phyloP scores from a whole-genome alignment of 2,113 vertebrate species.

The Myiopsitta monachus region DNA sequence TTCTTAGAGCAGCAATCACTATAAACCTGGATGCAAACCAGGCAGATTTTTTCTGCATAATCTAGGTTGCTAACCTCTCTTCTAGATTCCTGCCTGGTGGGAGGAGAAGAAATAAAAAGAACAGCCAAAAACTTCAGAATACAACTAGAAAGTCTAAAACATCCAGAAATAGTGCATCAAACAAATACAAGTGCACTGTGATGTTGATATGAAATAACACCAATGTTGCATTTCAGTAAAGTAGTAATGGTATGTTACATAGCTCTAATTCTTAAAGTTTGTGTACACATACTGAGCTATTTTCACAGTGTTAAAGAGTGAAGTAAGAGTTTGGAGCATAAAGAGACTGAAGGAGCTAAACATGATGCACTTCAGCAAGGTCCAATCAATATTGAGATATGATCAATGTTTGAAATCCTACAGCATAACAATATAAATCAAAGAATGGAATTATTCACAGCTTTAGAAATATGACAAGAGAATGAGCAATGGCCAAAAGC shows the following conservation, averaged over 20 bases:
- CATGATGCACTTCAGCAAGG: neutral
- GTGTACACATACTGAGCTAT: neutral
- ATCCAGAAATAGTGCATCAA: neutral
- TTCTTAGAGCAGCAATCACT: neutral
- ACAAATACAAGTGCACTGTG: neutral
- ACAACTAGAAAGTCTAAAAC: neutral
- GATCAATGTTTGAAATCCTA: neutral
- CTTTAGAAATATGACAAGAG: neutral
- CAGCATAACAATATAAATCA: neutral
- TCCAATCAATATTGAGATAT: neutral
- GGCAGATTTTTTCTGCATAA: neutral
- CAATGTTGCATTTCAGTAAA: neutral
- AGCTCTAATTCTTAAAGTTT: neutral
- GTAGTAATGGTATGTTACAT: neutral
- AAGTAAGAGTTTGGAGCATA: neutral
- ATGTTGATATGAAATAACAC: neutral
- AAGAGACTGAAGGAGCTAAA: neutral
- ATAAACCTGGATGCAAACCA: neutral
- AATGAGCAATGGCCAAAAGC: neutral
- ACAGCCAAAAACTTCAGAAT: neutral
- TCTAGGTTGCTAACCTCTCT: neutral
- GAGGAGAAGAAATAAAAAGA: neutral
- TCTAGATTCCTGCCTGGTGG: neutral
- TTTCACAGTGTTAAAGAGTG: neutral
- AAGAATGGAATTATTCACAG: neutral